Conservation (phyloP, 2,888 invertebrate genomes). For the Chalcosyrphus nemorum region DNA sequence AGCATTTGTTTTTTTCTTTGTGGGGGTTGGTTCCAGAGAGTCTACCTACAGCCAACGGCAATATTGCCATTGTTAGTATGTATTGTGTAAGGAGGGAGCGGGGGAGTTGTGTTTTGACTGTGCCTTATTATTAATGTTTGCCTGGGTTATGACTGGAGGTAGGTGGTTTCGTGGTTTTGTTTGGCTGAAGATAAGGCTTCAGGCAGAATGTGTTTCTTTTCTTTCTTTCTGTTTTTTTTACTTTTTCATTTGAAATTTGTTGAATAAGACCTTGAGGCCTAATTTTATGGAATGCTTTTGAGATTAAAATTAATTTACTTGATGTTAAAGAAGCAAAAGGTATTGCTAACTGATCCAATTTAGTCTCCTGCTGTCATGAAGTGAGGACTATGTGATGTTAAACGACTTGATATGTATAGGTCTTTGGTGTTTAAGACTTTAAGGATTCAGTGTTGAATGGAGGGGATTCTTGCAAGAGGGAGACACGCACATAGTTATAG, state of each 20-base stretch:
- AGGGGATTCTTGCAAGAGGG: no score
- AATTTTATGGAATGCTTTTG: background rate
- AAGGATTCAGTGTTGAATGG: no score
- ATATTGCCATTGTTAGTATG: conserved; percentile 19
- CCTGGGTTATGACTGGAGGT: conserved; percentile 34
- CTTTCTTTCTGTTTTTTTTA: background rate
- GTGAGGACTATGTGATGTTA: no score
- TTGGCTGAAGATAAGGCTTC: background rate
- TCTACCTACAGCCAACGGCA: background rate
- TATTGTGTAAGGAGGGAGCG: background rate
- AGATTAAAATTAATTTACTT: background rate
- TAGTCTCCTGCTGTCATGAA: no score
- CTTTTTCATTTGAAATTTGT: background rate
- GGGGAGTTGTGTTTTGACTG: conserved; percentile 8
- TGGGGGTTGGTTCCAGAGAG: background rate
- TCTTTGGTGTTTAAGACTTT: no score
- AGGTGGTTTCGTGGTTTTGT: background rate
- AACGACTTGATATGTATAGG: no score
- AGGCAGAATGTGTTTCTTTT: background rate
- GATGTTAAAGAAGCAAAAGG: background rate
- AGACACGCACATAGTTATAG: no score
- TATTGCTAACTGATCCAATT: no score
- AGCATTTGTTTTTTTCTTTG: conserved; percentile 15
- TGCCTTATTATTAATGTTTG: conserved; percentile 40
- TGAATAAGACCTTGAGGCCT: background rate